Percentiles rank a stretch among this genome's conserved stretches.
Conservation (phyloP, 2,797 vertebrate genomes). For the Paguma larvata region DNA sequence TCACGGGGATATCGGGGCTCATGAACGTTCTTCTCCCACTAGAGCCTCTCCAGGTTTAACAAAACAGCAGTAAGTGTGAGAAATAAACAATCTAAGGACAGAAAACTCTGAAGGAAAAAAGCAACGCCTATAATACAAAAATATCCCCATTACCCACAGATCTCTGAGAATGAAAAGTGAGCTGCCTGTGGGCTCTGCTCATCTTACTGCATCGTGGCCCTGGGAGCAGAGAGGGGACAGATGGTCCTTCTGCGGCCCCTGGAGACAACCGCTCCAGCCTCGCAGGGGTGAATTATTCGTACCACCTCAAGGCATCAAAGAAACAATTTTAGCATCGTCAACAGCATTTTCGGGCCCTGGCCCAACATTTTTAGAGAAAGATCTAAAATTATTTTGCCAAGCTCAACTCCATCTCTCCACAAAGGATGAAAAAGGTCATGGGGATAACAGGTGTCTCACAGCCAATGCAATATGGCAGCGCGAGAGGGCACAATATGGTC, state of each 20-base stretch:
- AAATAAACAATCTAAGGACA: constrained; percentile 39
- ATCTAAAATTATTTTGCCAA: constrained; percentile 63
- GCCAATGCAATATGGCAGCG: too few relatives aligned
- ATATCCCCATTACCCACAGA: neutral
- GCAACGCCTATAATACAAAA: constrained; percentile 25
- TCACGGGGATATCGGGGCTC: neutral
- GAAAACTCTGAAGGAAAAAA: constrained; percentile 18
- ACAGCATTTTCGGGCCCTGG: neutral
- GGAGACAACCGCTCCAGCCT: neutral
- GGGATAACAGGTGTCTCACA: neutral
- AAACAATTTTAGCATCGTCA: neutral
- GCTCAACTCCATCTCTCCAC: neutral
- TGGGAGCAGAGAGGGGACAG: neutral
- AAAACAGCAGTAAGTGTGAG: constrained; percentile 4
- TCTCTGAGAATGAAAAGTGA: constrained; percentile 15
- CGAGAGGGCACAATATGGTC: neutral
- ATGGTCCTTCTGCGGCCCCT: neutral
- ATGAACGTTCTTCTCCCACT: neutral
- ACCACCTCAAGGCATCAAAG: neutral
- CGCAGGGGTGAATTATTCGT: constrained; percentile 37
- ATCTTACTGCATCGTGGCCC: neutral
- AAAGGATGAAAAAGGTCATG: neutral
- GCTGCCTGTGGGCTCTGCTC: neutral
- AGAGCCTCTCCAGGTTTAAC: neutral
- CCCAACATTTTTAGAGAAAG: neutral